These are phyloP conservation scores for Drosophila prolongata DNA, from an alignment of 2,888 invertebrate species.

Conservation along the genomic window DNA sequence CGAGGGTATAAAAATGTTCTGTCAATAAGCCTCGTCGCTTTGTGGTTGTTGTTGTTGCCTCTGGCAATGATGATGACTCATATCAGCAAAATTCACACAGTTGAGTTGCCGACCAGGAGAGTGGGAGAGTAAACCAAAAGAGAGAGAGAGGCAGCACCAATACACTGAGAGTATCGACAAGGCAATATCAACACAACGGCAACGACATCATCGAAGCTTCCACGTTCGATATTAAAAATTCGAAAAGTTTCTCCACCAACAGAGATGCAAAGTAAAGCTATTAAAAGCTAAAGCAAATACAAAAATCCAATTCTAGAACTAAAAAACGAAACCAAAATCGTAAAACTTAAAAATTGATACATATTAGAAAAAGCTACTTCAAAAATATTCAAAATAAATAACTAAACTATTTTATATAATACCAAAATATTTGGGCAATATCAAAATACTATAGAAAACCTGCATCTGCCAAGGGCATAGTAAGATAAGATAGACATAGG, in stretches of 20 bases:
- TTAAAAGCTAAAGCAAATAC: constrained; percentile 16
- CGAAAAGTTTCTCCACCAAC: constrained; percentile 61
- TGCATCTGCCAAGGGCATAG: background rate
- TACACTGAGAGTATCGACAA: constrained; percentile 61
- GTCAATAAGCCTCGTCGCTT: constrained; percentile 68
- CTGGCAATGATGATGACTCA: constrained; percentile 62
- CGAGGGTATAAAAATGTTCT: constrained; percentile 72
- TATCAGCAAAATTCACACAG: constrained; percentile 56
- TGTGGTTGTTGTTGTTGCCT: constrained; percentile 28
- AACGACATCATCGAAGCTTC: constrained; percentile 55
- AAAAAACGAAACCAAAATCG: background rate
- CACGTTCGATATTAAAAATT: constrained; percentile 61
- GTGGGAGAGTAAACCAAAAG: constrained; percentile 22
- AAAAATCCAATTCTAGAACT: constrained; percentile 1
- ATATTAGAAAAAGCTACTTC: background rate
- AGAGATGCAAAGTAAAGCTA: constrained; percentile 21
- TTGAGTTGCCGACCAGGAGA: constrained; percentile 22
- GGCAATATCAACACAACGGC: constrained; percentile 52
- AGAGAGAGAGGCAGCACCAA: constrained; percentile 47
- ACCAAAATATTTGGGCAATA: background rate
- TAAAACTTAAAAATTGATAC: background rate
- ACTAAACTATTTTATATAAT: background rate
- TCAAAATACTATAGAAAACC: background rate
- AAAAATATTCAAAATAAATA: background rate
- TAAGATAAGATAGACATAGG: background rate